Conservation (phyloP, 1,140 invertebrate species). For the Drosophila repletoides region DNA sequence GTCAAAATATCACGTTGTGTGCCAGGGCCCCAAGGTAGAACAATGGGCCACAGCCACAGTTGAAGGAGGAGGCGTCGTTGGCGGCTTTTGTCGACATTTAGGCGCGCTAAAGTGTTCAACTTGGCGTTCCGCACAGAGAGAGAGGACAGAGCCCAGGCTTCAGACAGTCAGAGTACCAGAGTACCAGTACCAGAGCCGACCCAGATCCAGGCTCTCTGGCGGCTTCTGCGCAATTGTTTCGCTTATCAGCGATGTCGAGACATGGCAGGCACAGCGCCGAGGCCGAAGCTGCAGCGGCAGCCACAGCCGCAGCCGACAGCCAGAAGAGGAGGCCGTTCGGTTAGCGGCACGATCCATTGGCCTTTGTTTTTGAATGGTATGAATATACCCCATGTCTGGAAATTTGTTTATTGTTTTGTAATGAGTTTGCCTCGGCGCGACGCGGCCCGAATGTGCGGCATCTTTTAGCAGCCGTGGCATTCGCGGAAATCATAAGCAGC, state of each 20-base stretch:
- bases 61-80: constrained; percentile 64
- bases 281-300: constrained; percentile 12
- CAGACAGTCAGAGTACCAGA: neutral
- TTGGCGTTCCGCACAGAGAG: constrained; percentile 68
- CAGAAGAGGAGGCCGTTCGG: constrained; percentile 55
- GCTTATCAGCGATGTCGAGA: constrained; percentile 74
- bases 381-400: constrained; percentile 59
- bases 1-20: constrained; percentile 77
- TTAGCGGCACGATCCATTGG: constrained; percentile 74
- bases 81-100: constrained; percentile 68
- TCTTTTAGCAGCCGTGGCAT: constrained; percentile 62
- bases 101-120: constrained; percentile 75
- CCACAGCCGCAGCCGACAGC: neutral
- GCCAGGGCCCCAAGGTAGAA: constrained; percentile 45
- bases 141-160: constrained; percentile 20
- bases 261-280: constrained; percentile 71
- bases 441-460: constrained; percentile 50
- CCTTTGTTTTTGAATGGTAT: constrained; percentile 49
- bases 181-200: neutral
- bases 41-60: constrained; percentile 47
- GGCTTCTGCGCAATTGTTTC: constrained; percentile 71
- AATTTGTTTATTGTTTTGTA: constrained; percentile 81
- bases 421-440: constrained; percentile 58
- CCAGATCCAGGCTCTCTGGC: constrained; percentile 10
- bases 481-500: constrained; percentile 76